A percentile compares a stretch with the other conserved stretches of the same genome.
phyloP scores from a whole-genome alignment of 64 coral and sea anemone genomes.

The Catalaphyllia jardinei region DNA sequence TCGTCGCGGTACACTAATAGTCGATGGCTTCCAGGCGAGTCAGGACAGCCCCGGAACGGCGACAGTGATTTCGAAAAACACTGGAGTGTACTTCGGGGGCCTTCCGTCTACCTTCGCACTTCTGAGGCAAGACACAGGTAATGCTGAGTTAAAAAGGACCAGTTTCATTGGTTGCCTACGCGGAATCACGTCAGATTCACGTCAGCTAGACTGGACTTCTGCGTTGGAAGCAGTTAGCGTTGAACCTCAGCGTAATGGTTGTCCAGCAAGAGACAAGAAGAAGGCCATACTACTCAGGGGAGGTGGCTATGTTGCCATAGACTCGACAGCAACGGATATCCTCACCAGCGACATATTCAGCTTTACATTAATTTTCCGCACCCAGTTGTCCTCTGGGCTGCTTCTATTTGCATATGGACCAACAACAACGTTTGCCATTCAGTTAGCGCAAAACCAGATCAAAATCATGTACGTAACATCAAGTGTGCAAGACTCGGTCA shows the following conservation, averaged over 20 bases:
- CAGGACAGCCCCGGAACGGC: background rate
- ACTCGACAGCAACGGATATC: background rate
- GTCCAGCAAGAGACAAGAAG: constrained; percentile 51
- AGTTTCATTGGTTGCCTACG: constrained; percentile 80
- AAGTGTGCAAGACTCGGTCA: background rate
- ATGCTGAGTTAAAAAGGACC: background rate
- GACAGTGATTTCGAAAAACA: constrained; percentile 54
- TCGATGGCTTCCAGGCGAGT: constrained; percentile 61
- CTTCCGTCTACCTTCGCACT: constrained; percentile 58
- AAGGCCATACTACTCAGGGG: constrained; percentile 64
- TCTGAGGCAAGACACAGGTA: constrained; percentile 18
- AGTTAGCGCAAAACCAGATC: constrained; percentile 3
- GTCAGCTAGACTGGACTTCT: constrained; percentile 43
- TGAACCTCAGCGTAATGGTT: constrained; percentile 48
- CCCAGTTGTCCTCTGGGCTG: constrained; percentile 65
- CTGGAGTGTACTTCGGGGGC: constrained; percentile 75
- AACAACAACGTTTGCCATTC: constrained; percentile 32
- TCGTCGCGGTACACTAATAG: constrained; percentile 19
- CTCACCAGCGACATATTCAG: constrained; percentile 54
- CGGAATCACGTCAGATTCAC: constrained; percentile 48
- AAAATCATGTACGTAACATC: constrained; percentile 29
- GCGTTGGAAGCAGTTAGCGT: constrained; percentile 64
- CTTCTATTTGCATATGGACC: constrained; percentile 73
- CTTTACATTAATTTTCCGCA: constrained; percentile 62
- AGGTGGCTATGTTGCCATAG: constrained; percentile 66